These are phyloP conservation scores for Tympanuchus pallidicinctus DNA, from an alignment of 2,113 vertebrate species.

Conservation along the genomic window DNA sequence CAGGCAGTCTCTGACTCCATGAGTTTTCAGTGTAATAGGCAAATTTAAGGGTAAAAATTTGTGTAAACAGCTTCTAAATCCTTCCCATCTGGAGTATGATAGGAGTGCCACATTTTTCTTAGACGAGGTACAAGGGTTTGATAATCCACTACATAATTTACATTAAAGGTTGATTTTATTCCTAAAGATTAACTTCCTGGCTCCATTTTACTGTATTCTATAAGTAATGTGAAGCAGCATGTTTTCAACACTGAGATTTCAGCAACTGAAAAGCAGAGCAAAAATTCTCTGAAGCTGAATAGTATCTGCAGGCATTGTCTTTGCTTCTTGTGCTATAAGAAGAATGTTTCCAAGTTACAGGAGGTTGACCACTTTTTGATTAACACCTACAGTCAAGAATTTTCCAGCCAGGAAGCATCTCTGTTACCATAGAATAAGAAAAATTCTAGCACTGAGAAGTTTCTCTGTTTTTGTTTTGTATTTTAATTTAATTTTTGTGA, in stretches of 20 bases:
- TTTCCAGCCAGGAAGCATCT: not conserved
- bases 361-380: not conserved
- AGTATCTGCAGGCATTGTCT: not conserved
- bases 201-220: not conserved
- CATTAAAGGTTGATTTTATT: not conserved
- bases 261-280: fast-evolving
- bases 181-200: not conserved
- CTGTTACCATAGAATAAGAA: not conserved
- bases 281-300: not conserved
- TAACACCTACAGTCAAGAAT: not conserved
- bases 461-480: not conserved
- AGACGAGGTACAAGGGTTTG: not conserved
- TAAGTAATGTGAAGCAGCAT: fast-evolving
- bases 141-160: not conserved
- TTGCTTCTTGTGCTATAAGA: not conserved
- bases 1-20: not conserved
- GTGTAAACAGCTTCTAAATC: not conserved
- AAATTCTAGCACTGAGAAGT: not conserved
- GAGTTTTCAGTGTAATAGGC: not conserved
- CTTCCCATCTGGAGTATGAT: not conserved
- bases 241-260: not conserved
- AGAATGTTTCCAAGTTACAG: not conserved
- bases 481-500: not conserved
- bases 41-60: not conserved
- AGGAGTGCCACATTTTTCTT: not conserved